Base-by-base conservation (phyloP, 1,140 invertebrate species). In the Leptinotarsa undecemlineata region DNA sequence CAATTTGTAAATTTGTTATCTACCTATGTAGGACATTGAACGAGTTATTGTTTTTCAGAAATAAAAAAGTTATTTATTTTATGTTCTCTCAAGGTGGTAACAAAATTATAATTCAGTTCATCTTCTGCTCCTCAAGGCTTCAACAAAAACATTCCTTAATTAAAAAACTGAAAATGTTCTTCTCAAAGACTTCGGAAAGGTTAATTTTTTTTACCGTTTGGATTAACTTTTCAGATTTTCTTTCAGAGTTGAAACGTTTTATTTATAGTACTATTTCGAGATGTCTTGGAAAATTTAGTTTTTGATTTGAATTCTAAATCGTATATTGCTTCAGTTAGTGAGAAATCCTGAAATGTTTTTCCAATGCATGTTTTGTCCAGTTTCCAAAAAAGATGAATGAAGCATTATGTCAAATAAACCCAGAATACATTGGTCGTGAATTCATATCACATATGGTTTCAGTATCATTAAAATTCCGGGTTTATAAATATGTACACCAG, bases 181-280 rank as follows among this genome's bases (percentile, higher is more conserved):
- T 57, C 51, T 68, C 47, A 20, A 48, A 21, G 42, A 19, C 33
- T 26, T 68, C 67, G 17, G 33, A 20, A 68, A 47, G 20, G 47
- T 68, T 48, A 26, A 68, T 68, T 68, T 57, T 68, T 23, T 68
- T n/a, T 68, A 68, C 67, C 67, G 67, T 68, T 68, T 68, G 67
- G 67, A 68, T 68, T n/a, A 68, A 68, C 47, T 68, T 68, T 68
- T 68, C 67, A n/a, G 67, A 68, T 68, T 68, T 42, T 68, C 42
- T 33, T 64, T 2, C 4, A 64, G 17, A 57, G 15, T 19, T 57
- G n/a, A 19, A 57, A 19, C 51, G 51, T 57, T 57, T n/a, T 5
- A 57, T 17, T 15, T 15, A 19, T 57, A 57, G 15, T 57, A 14
- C 13, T 19, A 14, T 57, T 57, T 15, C 14, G 51, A 14, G n/a